Conservation (phyloP, 30 jellyfish, hydroid and myxozoan genomes). For the Chrysaora quinquecirrha region DNA sequence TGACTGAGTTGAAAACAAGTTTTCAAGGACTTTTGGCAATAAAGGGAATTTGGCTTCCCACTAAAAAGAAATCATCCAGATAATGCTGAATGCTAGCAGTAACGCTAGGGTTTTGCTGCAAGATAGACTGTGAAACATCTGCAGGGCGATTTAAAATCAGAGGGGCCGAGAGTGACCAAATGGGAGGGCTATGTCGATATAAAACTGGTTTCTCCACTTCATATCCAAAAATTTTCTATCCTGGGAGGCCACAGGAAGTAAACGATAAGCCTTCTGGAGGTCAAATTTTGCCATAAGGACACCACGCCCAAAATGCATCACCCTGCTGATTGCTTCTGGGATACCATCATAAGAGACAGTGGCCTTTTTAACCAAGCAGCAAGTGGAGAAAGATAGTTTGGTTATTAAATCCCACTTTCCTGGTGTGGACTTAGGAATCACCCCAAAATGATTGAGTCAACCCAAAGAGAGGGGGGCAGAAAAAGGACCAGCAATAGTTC, state of each 20-base stretch:
- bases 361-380: slow-evolving; percentile 46
- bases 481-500: slow-evolving; percentile 83
- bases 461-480: no score
- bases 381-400: slow-evolving; percentile 68
- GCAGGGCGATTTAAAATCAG: no score
- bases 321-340: slow-evolving; percentile 49
- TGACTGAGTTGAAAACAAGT: no score
- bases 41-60: background rate
- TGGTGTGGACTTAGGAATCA: no score
- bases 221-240: slow-evolving; percentile 50
- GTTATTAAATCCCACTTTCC: slow-evolving; percentile 79
- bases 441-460: no score
- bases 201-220: slow-evolving; percentile 62
- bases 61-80: no score
- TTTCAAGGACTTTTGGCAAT: background rate
- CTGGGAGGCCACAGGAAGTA: slow-evolving; percentile 11
- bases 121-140: no score
- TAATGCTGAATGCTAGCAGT: no score
- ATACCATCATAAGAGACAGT: slow-evolving; percentile 62
- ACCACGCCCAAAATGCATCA: slow-evolving; percentile 43
- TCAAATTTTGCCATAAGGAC: slow-evolving; percentile 76
- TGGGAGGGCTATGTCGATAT: slow-evolving; percentile 77
- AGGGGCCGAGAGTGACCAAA: no score
- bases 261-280: slow-evolving; percentile 68
- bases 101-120: no score